phyloP scores from a whole-genome alignment of 2,797 vertebrate genomes.

The Enteromius radiatus region DNA sequence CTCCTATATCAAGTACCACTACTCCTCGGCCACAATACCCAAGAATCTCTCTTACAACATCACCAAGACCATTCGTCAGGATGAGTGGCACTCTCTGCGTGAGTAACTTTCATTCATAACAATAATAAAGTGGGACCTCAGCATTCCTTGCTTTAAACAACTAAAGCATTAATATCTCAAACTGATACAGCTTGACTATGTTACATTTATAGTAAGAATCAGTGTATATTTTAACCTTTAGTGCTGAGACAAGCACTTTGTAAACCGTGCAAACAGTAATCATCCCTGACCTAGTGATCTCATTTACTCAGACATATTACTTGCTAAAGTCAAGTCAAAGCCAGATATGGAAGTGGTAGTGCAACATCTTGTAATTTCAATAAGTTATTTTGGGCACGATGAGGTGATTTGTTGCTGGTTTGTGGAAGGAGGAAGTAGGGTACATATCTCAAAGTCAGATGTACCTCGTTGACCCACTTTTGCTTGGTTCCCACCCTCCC shows the following conservation, averaged over 20 bases:
- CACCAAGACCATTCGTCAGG: conserved; percentile 97
- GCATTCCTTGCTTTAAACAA: not conserved
- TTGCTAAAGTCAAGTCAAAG: conserved; percentile 7
- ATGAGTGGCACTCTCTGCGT: conserved; percentile 98
- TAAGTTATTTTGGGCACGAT: conserved; percentile 7
- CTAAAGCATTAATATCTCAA: not conserved
- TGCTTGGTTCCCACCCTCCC: not conserved
- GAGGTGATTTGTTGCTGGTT: conserved; percentile 50
- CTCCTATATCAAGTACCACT: conserved; percentile 98
- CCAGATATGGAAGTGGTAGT: not conserved
- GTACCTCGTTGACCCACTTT: conserved; percentile 52
- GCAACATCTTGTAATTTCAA: not conserved
- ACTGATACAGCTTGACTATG: not conserved
- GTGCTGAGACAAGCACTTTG: not conserved
- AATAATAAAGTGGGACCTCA: not conserved
- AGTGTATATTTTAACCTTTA: not conserved
- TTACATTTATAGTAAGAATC: not conserved
- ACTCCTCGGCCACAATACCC: conserved; percentile 94
- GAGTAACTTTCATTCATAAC: conserved; percentile 74
- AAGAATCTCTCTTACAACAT: conserved; percentile 98
- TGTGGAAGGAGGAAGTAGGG: conserved; percentile 50
- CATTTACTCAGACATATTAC: not conserved
- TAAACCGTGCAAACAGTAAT: conserved; percentile 11
- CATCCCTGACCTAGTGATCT: not conserved
- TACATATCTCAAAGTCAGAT: conserved; percentile 52